Percentiles rank a stretch among this genome's conserved stretches.
These are phyloP conservation scores for Chaetodon trifasciatus DNA, from an alignment of 2,797 vertebrate species.

Conservation along the genomic window DNA sequence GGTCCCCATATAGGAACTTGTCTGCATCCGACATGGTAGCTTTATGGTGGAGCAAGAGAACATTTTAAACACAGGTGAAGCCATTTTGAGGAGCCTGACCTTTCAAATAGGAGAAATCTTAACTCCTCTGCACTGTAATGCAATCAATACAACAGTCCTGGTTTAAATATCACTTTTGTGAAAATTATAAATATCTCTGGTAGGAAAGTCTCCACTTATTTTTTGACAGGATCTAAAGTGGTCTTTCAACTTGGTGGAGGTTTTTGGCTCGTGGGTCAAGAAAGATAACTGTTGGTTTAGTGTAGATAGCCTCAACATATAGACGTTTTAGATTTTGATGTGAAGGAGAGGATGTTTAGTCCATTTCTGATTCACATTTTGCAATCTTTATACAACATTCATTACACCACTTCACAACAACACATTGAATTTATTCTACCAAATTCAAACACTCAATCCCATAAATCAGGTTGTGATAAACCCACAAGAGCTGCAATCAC, in stretches of 20 bases:
- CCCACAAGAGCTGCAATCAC: too few relatives aligned
- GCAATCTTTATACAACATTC: not conserved
- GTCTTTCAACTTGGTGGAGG: too few relatives aligned
- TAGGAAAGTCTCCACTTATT: too few relatives aligned
- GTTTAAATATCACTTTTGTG: too few relatives aligned
- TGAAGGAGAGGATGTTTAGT: not conserved
- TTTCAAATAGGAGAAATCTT: not conserved
- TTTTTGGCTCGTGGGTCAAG: too few relatives aligned
- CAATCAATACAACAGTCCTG: too few relatives aligned
- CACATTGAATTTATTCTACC: not conserved
- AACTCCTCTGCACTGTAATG: too few relatives aligned
- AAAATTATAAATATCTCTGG: too few relatives aligned
- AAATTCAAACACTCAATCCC: not conserved
- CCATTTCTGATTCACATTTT: not conserved
- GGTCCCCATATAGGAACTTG: constrained; percentile 96
- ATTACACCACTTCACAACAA: not conserved
- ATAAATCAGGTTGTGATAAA: too few relatives aligned
- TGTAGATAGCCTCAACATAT: not conserved
- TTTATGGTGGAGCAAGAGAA: constrained; percentile 43
- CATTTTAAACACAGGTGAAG: not conserved
- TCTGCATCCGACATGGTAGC: constrained; percentile 91
- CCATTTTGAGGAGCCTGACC: not conserved
- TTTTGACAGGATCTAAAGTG: too few relatives aligned
- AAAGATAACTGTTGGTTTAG: not conserved
- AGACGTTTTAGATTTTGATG: not conserved